These are phyloP conservation scores for Squalus acanthias DNA, from an alignment of 2,797 vertebrate genomes.

Conservation along the genomic window DNA sequence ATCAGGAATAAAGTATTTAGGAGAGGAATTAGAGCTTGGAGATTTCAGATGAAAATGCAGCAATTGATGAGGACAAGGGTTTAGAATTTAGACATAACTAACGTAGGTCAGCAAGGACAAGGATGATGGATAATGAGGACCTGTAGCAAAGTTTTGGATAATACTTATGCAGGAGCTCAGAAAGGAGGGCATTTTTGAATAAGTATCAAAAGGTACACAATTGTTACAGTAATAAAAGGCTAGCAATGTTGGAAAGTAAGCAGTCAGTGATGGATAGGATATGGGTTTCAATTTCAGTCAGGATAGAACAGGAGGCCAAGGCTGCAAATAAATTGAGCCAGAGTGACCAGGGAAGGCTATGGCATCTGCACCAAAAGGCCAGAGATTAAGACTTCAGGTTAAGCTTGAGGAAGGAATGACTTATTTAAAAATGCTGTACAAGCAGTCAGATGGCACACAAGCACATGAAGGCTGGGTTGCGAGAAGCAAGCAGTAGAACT, in stretches of 20 bases:
- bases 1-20: neutral
- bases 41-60: neutral
- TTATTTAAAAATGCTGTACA: too few species aligned
- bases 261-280: too few species aligned
- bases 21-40: neutral
- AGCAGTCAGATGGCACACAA: too few species aligned
- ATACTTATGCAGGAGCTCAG: too few species aligned
- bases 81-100: neutral
- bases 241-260: too few species aligned
- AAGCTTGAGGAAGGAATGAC: too few species aligned
- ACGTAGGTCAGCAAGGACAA: neutral
- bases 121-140: neutral
- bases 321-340: neutral
- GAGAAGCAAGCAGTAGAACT: neutral
- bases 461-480: neutral
- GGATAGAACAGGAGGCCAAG: neutral
- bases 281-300: neutral
- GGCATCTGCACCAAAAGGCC: neutral
- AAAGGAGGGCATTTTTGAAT: too few species aligned
- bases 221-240: neutral
- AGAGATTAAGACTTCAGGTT: too few species aligned
- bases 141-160: too few species aligned
- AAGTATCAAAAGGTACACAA: neutral
- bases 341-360: neutral
- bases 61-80: neutral